These are phyloP conservation scores for Aporrectodea caliginosa DNA, from an alignment of 1,140 invertebrate species.

Conservation along the genomic window DNA sequence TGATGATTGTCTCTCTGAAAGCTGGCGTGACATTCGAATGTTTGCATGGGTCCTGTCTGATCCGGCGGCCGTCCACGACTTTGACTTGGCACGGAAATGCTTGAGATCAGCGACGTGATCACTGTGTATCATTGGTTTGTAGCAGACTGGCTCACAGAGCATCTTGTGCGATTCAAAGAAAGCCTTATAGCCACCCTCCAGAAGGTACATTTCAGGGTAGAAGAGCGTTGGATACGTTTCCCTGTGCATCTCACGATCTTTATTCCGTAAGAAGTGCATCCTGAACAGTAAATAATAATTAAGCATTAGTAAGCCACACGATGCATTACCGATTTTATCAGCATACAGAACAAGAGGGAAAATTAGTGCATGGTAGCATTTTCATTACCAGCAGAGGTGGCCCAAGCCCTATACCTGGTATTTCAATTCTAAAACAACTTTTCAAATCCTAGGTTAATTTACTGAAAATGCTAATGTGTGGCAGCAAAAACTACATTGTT, in stretches of 20 bases:
- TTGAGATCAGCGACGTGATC: constrained; percentile 68
- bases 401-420: neutral
- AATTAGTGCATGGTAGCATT: too few species aligned
- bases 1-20: neutral
- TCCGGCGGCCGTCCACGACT: neutral
- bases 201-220: constrained; percentile 87
- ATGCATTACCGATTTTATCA: neutral
- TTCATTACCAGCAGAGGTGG: neutral
- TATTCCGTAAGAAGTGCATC: constrained; percentile 73
- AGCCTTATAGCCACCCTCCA: constrained; percentile 84
- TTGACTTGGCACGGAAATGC: constrained; percentile 66
- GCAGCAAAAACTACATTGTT: neutral
- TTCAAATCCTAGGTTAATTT: neutral
- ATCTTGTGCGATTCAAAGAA: constrained; percentile 63
- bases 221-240: constrained; percentile 76
- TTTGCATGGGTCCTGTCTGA: neutral
- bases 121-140: constrained; percentile 74
- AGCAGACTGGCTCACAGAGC: constrained; percentile 72
- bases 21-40: neutral
- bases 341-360: too few species aligned
- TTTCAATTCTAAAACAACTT: neutral
- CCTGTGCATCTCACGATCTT: constrained; percentile 73
- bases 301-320: too few species aligned
- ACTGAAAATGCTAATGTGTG: neutral
- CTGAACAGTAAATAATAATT: neutral